These are phyloP conservation scores for Bradypus variegatus DNA, from an alignment of 2,797 vertebrate genomes.

Conservation along the genomic window DNA sequence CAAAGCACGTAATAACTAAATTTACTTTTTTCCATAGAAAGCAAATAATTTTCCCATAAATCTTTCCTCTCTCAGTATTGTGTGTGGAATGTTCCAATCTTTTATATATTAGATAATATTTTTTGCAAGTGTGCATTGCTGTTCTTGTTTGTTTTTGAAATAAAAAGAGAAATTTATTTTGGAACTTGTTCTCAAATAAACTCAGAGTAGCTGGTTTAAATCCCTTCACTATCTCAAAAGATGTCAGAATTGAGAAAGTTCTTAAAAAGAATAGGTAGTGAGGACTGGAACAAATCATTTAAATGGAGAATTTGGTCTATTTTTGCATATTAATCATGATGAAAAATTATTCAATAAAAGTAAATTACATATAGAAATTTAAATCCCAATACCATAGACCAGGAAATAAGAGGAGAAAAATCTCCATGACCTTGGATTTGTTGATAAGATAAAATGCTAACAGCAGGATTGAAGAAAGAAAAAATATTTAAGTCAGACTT, in stretches of 20 bases:
- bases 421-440: not conserved
- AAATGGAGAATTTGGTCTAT: not conserved
- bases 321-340: not conserved
- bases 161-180: not conserved
- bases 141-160: not conserved
- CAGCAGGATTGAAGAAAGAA: not conserved
- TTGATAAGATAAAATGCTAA: not conserved
- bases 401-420: not conserved
- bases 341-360: not conserved
- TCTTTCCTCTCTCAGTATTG: fast-evolving
- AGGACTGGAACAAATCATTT: not conserved
- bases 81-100: too few relatives aligned
- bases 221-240: not conserved
- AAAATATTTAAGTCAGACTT: not conserved
- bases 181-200: not conserved
- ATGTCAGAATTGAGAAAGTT: not conserved
- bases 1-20: not conserved
- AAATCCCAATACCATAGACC: not conserved
- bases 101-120: not conserved
- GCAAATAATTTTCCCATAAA: not conserved
- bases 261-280: not conserved
- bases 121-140: not conserved
- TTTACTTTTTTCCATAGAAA: not conserved
- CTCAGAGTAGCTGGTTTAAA: not conserved
- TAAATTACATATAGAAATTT: not conserved